These are phyloP conservation scores for Luperina nickerlii DNA, from an alignment of 2,888 invertebrate species.

Conservation along the genomic window DNA sequence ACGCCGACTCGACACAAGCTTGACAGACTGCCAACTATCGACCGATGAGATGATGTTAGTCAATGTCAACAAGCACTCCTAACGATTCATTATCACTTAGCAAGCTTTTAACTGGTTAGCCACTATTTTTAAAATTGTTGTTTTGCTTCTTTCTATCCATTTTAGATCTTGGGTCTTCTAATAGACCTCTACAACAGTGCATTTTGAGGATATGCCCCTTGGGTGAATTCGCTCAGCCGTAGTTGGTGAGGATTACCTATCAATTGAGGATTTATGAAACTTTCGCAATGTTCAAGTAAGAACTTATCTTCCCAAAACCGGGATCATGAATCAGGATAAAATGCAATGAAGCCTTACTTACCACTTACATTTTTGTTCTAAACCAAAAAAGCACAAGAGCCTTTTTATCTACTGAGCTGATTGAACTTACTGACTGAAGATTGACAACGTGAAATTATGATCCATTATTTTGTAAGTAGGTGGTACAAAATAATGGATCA, in stretches of 20 bases:
- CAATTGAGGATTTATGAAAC: neutral
- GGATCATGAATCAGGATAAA: neutral
- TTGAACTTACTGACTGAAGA: neutral
- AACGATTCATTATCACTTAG: slow-evolving; percentile 72
- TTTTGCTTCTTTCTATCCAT: neutral
- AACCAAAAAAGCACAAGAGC: neutral
- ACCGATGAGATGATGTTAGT: slow-evolving; percentile 76
- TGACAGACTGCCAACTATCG: slow-evolving; percentile 87
- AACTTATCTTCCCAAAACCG: neutral
- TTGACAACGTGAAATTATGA: neutral
- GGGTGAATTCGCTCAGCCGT: neutral
- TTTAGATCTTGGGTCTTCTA: neutral
- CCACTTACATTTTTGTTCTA: neutral
- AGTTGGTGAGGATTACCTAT: neutral
- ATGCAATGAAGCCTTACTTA: neutral
- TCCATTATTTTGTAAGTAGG: neutral
- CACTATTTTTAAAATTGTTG: slow-evolving; percentile 20
- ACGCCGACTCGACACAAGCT: slow-evolving; percentile 70
- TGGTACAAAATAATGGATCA: too few relatives aligned
- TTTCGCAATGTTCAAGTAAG: neutral
- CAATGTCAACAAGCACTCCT: slow-evolving; percentile 84
- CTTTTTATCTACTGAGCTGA: neutral
- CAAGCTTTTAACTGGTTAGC: slow-evolving; percentile 50
- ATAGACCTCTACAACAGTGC: neutral
- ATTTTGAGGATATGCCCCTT: neutral